These are phyloP conservation scores for Ammodytes marinus DNA, from an alignment of 2,113 vertebrate genomes.

Conservation along the genomic window DNA sequence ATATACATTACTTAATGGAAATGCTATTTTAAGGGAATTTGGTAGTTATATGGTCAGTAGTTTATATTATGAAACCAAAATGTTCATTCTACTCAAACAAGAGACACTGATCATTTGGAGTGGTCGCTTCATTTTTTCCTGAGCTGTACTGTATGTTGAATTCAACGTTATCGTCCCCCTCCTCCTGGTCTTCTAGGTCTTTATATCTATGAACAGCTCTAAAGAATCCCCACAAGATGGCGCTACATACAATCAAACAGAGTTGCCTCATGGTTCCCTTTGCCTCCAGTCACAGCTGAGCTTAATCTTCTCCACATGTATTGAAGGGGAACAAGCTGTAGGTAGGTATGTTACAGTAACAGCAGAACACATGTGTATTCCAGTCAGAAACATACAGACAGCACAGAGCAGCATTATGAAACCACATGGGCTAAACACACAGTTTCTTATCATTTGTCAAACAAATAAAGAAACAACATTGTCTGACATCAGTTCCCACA, in stretches of 20 bases:
- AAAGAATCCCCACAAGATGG: slow-evolving; percentile 62
- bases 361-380: background rate
- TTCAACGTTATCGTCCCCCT: background rate
- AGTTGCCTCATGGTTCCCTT: background rate
- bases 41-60: too few relatives aligned
- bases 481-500: background rate
- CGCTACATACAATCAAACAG: slow-evolving; percentile 45
- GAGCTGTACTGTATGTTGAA: background rate
- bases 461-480: background rate
- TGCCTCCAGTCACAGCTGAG: background rate
- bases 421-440: background rate
- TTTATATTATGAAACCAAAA: too few relatives aligned
- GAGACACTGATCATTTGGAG: too few relatives aligned
- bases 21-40: too few relatives aligned
- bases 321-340: background rate
- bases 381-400: background rate
- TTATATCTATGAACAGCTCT: background rate
- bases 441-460: background rate
- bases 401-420: background rate
- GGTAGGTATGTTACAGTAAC: background rate
- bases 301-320: background rate
- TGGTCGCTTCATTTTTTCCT: too few relatives aligned
- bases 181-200: background rate
- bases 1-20: too few relatives aligned
- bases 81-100: too few relatives aligned